Base-by-base conservation (phyloP, 2,888 invertebrate genomes). In the Eilema caniola region DNA sequence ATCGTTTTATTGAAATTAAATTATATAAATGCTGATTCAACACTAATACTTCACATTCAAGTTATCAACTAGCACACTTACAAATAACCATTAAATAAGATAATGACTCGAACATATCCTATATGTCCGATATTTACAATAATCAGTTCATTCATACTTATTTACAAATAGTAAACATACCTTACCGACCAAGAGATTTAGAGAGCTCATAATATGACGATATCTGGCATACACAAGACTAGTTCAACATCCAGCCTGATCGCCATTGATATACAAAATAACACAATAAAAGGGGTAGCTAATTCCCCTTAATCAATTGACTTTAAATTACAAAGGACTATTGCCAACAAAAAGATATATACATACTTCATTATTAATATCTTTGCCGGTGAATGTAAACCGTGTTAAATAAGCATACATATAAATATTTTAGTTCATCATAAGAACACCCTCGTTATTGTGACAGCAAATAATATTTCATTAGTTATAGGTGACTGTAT, bases 121-220 rank as follows among this genome's bases (percentile, higher is more conserved):
- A 83, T 81, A 78, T 74, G 70, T 79, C 73, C 72, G 75, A 73
- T 83, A 85, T 86, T 82, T 85, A 87, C 83, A 86, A 65, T 73
- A 63, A 78, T 83, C 84, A 87, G 83, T 84, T 81, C 78, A 78
- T 81, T 78, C 76, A 77, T 71, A 60, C 77, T 69, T 76, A 84
- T 83, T 74, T 84, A 85, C 82, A 83, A 64, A 78, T 71, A 53
- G 74, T 66, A 33, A 67, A 24, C 25, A 4, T 53, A 69, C 66
- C n/a, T 59, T 72, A 71, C 66, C 62, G 75, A 71, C 67, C 66
- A 66, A 71, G 65, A 76, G 73, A 82, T 77, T 82, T 77, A 86
- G 85, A 85, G 86, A 84, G 80, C 84, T 80, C 37, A 77, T 61
- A 37, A 67, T 23, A 61, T 47, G 61, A 69, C 56, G 37, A 64